Evolutionary conservation across 2,113 vertebrate species (phyloP).

Genomic region (Protobothrops flavoviridis): DNA sequence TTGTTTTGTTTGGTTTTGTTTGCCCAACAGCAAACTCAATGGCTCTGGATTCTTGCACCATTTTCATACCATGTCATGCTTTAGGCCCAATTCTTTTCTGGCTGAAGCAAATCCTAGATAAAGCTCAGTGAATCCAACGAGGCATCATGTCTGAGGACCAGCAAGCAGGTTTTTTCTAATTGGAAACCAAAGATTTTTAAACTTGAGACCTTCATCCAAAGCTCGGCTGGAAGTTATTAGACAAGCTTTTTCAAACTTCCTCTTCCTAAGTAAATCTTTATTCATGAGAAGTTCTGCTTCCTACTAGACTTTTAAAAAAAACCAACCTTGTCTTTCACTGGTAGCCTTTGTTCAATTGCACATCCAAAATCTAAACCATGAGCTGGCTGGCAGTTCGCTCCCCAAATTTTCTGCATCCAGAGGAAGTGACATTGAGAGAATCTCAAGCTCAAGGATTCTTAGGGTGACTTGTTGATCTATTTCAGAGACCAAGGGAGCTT

Average conservation of each 20-base stretch:
- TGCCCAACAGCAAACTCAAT: neutral
- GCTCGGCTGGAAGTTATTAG: neutral
- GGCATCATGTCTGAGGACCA: neutral
- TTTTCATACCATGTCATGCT: neutral
- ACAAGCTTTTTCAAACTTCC: neutral
- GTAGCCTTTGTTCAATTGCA: neutral
- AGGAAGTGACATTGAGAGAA: neutral
- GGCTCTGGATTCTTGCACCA: neutral
- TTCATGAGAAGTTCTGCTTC: neutral
- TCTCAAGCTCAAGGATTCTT: neutral
- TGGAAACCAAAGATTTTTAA: neutral
- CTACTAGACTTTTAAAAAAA: neutral
- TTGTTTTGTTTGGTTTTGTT: neutral
- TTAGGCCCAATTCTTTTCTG: neutral
- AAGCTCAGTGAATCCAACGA: neutral
- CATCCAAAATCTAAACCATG: neutral
- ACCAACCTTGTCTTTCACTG: neutral
- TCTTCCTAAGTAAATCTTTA: neutral
- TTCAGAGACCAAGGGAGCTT: neutral
- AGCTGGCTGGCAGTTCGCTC: neutral
- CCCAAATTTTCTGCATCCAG: neutral
- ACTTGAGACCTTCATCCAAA: neutral
- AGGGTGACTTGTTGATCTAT: neutral
- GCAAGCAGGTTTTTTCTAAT: neutral
- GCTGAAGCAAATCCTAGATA: neutral